Evolutionary conservation across 2,113 vertebrate genomes (phyloP).

Genomic region (Epinephelus moara): DNA sequence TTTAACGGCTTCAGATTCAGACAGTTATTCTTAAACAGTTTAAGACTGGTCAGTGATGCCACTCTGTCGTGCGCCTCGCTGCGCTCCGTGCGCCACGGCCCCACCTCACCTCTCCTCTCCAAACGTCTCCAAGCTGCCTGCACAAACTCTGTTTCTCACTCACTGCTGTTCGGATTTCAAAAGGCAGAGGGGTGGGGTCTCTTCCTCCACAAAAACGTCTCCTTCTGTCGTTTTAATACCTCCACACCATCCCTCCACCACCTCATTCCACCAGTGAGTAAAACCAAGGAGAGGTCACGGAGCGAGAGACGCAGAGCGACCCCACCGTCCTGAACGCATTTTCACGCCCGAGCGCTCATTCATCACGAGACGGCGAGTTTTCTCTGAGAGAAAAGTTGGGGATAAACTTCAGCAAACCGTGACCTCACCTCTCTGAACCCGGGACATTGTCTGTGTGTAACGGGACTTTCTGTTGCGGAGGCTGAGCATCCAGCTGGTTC

Average conservation of each 20-base stretch:
- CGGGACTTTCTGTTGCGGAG: conserved; percentile 1
- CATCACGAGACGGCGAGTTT: conserved; percentile 12
- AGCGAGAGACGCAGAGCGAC: background rate
- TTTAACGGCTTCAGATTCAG: too few relatives aligned
- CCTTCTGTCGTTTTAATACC: conserved; percentile 69
- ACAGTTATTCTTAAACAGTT: too few relatives aligned
- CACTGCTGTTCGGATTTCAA: conserved; percentile 65
- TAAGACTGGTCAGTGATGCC: too few relatives aligned
- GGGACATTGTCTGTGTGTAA: background rate
- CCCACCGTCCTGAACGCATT: conserved; percentile 12
- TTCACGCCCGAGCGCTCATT: conserved; percentile 53
- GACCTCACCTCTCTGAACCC: conserved; percentile 1
- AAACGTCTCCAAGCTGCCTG: background rate
- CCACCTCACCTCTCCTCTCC: conserved; percentile 29
- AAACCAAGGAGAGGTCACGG: conserved; percentile 19
- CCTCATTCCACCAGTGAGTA: conserved; percentile 64
- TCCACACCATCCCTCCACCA: conserved; percentile 42
- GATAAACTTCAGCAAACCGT: conserved; percentile 28
- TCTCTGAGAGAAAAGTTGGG: background rate
- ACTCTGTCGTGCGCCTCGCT: too few relatives aligned
- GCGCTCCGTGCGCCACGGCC: conserved; percentile 4
- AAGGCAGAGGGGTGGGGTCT: conserved; percentile 69
- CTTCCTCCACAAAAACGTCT: conserved; percentile 50
- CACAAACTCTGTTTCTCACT: background rate
- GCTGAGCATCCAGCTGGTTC: background rate